Percentiles rank a stretch among this genome's conserved stretches.
These are phyloP conservation scores for Cranoglanis bouderius DNA, from an alignment of 2,113 vertebrate species.

Conservation along the genomic window DNA sequence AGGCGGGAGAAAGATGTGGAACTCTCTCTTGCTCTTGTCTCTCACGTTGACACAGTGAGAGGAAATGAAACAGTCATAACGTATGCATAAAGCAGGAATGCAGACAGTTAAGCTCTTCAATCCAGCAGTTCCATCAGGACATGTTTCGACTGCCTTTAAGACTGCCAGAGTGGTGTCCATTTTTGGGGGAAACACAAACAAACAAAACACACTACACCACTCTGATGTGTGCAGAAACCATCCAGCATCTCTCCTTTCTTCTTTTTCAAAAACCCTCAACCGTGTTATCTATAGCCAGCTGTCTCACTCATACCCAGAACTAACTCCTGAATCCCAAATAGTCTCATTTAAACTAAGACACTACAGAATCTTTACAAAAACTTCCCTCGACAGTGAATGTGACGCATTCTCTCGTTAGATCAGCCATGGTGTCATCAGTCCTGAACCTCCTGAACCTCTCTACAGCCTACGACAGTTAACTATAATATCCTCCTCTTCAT, in stretches of 20 bases:
- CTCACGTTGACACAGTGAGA: neutral
- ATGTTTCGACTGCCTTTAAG: neutral
- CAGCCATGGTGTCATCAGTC: neutral
- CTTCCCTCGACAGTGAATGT: neutral
- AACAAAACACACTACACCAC: neutral
- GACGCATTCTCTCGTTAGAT: neutral
- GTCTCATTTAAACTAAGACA: neutral
- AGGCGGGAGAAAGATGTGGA: neutral
- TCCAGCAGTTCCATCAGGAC: neutral
- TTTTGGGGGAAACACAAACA: neutral
- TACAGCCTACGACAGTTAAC: neutral
- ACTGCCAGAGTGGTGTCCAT: neutral
- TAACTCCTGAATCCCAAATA: neutral
- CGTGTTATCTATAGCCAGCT: neutral
- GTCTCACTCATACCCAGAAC: neutral
- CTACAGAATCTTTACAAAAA: neutral
- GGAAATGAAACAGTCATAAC: conserved; percentile 20
- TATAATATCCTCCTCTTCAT: neutral
- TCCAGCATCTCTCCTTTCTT: neutral
- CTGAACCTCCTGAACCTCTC: neutral
- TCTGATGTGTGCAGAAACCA: neutral
- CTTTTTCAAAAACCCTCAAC: neutral
- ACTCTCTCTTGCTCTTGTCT: neutral
- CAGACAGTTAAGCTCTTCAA: neutral
- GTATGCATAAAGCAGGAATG: neutral